phyloP scores from a whole-genome alignment of 1,140 invertebrate species.

The Holotrichia oblita region DNA sequence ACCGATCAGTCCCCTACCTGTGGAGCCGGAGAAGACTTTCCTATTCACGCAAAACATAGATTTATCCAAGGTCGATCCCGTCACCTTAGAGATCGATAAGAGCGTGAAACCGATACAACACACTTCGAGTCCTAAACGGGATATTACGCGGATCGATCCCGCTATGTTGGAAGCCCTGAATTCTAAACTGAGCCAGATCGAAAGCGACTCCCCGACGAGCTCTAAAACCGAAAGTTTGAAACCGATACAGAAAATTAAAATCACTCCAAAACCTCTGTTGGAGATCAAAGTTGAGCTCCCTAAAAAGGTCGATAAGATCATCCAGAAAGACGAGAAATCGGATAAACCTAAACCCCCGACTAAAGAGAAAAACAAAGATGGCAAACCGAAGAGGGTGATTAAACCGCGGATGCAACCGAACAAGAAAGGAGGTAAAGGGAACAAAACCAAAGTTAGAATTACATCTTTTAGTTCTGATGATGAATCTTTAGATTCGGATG shows the following conservation, averaged over 20 bases:
- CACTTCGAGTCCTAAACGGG: constrained; percentile 71
- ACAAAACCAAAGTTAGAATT: constrained; percentile 72
- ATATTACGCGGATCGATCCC: constrained; percentile 74
- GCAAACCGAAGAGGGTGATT: constrained; percentile 65
- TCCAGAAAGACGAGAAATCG: constrained; percentile 32
- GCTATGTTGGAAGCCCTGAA: constrained; percentile 71
- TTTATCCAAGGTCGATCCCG: constrained; percentile 73
- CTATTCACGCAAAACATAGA: constrained; percentile 77
- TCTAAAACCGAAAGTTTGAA: constrained; percentile 73
- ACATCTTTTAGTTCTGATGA: constrained; percentile 77
- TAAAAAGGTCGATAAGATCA: constrained; percentile 38
- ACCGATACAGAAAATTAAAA: constrained; percentile 64
- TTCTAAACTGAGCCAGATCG: constrained; percentile 76
- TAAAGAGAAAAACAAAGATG: constrained; percentile 63
- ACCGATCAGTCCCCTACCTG: constrained; percentile 67
- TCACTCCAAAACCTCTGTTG: constrained; percentile 51
- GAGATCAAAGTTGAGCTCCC: constrained; percentile 42
- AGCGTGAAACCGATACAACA: constrained; percentile 67
- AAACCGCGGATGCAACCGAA: constrained; percentile 67
- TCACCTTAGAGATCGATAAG: constrained; percentile 74
- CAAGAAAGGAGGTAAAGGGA: constrained; percentile 62
- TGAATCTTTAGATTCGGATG: constrained; percentile 76
- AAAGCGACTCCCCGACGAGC: constrained; percentile 75
- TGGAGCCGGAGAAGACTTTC: constrained; percentile 61
- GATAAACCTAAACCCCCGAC: constrained; percentile 47